phyloP scores from a whole-genome alignment of 2,113 vertebrate species.

The Eurystomus gularis region DNA sequence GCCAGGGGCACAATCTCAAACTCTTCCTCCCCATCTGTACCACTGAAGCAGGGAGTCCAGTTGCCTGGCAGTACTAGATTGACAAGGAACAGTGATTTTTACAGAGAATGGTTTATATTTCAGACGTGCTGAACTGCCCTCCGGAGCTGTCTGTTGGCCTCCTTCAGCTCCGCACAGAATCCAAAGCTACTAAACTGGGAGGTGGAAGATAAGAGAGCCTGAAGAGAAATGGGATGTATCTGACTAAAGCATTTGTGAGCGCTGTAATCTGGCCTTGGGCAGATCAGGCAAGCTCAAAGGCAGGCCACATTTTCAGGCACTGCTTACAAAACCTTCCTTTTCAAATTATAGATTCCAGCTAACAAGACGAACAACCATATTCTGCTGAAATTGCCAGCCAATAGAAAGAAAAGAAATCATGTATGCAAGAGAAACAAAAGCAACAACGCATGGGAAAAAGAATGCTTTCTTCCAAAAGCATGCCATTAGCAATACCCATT shows the following conservation, averaged over 20 bases:
- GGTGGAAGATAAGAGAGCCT: background rate
- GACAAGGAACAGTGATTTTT: background rate
- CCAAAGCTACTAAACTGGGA: background rate
- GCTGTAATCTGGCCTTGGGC: background rate
- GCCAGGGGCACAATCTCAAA: background rate
- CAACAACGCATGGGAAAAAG: background rate
- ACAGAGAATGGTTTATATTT: background rate
- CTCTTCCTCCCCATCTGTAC: background rate
- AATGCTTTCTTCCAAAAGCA: background rate
- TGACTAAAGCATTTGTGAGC: background rate
- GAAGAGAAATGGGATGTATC: background rate
- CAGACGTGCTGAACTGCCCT: background rate
- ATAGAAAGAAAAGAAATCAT: background rate
- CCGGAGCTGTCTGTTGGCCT: background rate
- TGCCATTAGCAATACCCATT: background rate
- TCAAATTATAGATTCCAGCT: background rate
- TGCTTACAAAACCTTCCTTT: background rate
- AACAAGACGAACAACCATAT: background rate
- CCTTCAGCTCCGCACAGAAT: background rate
- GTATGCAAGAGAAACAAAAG: background rate
- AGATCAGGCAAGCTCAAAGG: background rate
- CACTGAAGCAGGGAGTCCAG: background rate
- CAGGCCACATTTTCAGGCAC: background rate
- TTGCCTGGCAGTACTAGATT: background rate
- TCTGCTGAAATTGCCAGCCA: background rate